Evolutionary conservation across 2,797 vertebrate genomes (phyloP).

Genomic region (Urophycis tenuis): DNA sequence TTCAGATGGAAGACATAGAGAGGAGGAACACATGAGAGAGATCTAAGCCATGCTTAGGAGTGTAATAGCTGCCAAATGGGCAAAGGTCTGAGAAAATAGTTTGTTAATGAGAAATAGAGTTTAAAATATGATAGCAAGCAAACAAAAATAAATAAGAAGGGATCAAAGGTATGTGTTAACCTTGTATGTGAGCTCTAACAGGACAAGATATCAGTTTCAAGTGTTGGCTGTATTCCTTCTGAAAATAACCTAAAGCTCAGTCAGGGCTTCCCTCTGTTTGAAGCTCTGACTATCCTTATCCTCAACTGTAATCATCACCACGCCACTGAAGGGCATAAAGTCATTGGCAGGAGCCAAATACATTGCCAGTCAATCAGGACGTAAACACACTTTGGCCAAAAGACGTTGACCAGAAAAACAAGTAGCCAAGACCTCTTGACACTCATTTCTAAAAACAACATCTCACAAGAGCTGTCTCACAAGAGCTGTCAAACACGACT

Average conservation of each 20-base stretch:
- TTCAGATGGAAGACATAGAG: no score
- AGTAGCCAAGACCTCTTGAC: slow-evolving; percentile 33
- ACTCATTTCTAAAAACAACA: slow-evolving; percentile 50
- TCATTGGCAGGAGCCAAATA: slow-evolving; percentile 12
- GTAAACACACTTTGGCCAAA: slow-evolving; percentile 25
- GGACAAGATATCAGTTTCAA: not conserved
- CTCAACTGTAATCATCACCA: slow-evolving; percentile 30
- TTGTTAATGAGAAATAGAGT: no score
- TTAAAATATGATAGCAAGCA: not conserved
- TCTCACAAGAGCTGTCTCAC: slow-evolving; percentile 36
- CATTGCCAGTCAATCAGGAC: slow-evolving; percentile 18
- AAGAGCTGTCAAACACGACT: slow-evolving; percentile 47
- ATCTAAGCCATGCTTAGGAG: not conserved
- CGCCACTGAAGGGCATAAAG: slow-evolving; percentile 28
- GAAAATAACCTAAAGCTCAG: no score
- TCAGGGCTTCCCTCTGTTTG: slow-evolving; percentile 9
- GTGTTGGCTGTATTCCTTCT: not conserved
- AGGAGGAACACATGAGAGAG: not conserved
- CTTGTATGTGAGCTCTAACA: not conserved
- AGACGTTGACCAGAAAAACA: slow-evolving; percentile 34
- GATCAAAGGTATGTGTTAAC: not conserved
- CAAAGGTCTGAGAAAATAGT: no score
- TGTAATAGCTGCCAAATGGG: not conserved
- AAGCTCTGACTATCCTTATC: slow-evolving; percentile 29
- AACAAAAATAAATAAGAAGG: not conserved